A percentile compares a stretch with the other conserved stretches of the same genome.
Evolutionary conservation across 1,140 invertebrate species (phyloP).

Genomic region (Tachypleus tridentatus): DNA sequence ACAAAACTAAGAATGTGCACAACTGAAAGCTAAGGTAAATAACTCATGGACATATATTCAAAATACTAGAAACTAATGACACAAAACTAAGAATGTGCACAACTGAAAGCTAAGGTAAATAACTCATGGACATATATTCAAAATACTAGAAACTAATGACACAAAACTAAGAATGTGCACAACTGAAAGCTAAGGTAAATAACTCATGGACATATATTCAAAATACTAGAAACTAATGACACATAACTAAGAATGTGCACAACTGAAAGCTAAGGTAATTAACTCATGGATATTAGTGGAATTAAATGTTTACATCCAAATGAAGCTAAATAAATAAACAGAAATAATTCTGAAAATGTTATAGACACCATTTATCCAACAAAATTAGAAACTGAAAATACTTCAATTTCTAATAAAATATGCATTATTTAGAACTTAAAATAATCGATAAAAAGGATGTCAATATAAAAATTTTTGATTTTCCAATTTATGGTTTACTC

Average conservation of each 20-base stretch:
- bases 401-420: too few species aligned
- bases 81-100: not conserved
- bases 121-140: too few species aligned
- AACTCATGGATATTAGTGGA: not conserved
- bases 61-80: not conserved
- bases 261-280: not conserved
- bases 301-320: not conserved
- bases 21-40: not conserved
- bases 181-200: not conserved
- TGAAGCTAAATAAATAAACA: not conserved
- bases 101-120: not conserved
- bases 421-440: too few species aligned
- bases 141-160: not conserved
- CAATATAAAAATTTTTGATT: too few species aligned
- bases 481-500: too few species aligned
- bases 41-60: too few species aligned
- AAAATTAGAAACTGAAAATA: too few species aligned
- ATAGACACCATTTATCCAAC: constrained; percentile 2
- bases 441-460: too few species aligned
- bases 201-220: too few species aligned
- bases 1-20: not conserved
- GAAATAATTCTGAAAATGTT: not conserved
- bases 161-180: not conserved
- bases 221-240: not conserved
- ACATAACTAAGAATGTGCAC: not conserved